Base-by-base conservation (phyloP, 2,797 vertebrate genomes). In the Enteromius thamalakanensis region DNA sequence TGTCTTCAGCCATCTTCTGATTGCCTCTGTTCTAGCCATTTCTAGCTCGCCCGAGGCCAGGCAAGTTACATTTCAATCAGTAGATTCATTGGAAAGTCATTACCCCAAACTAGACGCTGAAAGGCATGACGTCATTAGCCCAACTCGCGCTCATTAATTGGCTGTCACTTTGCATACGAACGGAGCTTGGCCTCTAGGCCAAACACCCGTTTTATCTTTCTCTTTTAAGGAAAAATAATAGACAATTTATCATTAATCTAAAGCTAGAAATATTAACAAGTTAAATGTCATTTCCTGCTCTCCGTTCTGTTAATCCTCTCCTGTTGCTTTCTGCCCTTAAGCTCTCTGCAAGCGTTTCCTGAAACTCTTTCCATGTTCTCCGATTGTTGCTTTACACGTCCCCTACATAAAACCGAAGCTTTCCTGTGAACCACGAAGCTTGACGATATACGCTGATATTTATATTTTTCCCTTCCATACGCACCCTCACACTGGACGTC, bases 231-330 rank as follows among this genome's bases (percentile, higher is more conserved):
- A 91, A 86, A 95, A 95, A 95, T 95, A 95, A 96, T 94, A 92
- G 96, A 93, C 92, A 84, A 93, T 96, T 97, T 98, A 99, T 99
- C 96, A 86, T 94, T 94, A 94, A 97, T 98, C 97, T 96, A 92
- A 81, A 88, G 90, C 90, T 72, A 77, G 89, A 91, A 94, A 95
- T 94, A 94, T 95, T 94, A 95, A 95, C 93, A 94, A 94, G 94
- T 95, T 95, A 94, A 95, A 95, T 95, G 94, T 95, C 93, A 93
- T 92, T 93, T 88, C 87, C 90, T 72, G 58, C 65, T 83, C 86
- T 83, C 55, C 64, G 70, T 74, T 49, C 51, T 80, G 81, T 81
- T 88, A 89, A 91, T 88, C 85, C 83, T 79, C 76, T 62, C 79
- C 78, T 88, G 80, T 70, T 88, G 87, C 85, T 82, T 84, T 86